Percentiles rank a stretch among this genome's conserved stretches.
Evolutionary conservation across 2,113 vertebrate species (phyloP).

Genomic region (Circaetus gallicus): DNA sequence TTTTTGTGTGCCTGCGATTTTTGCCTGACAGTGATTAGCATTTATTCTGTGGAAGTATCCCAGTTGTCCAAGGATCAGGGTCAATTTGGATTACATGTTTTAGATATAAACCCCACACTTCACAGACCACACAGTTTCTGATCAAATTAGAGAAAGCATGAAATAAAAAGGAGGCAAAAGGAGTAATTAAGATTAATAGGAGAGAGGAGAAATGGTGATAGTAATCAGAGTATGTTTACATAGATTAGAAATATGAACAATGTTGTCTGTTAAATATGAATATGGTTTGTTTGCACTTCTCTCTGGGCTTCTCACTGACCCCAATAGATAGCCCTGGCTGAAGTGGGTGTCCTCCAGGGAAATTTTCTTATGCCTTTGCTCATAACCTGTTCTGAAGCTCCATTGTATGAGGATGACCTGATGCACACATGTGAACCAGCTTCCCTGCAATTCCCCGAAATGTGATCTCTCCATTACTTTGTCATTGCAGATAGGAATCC

Average conservation of each 20-base stretch:
- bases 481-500: conserved; percentile 77
- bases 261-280: neutral
- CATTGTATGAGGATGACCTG: neutral
- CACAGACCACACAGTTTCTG: neutral
- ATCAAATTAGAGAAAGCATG: neutral
- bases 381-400: neutral
- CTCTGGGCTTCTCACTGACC: neutral
- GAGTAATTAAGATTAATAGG: neutral
- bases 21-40: neutral
- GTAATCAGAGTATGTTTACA: neutral
- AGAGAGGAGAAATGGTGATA: neutral
- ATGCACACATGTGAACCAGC: neutral
- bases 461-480: neutral
- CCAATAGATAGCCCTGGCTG: neutral
- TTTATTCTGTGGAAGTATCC: neutral
- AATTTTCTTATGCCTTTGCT: neutral
- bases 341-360: neutral
- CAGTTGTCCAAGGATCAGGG: neutral
- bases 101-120: neutral
- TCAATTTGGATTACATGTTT: neutral
- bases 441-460: neutral
- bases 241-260: neutral
- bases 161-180: neutral
- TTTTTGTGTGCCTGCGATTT: neutral
- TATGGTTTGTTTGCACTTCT: neutral